Evolutionary conservation across 2,113 vertebrate genomes (phyloP).

Genomic region (Oryzias woworae): DNA sequence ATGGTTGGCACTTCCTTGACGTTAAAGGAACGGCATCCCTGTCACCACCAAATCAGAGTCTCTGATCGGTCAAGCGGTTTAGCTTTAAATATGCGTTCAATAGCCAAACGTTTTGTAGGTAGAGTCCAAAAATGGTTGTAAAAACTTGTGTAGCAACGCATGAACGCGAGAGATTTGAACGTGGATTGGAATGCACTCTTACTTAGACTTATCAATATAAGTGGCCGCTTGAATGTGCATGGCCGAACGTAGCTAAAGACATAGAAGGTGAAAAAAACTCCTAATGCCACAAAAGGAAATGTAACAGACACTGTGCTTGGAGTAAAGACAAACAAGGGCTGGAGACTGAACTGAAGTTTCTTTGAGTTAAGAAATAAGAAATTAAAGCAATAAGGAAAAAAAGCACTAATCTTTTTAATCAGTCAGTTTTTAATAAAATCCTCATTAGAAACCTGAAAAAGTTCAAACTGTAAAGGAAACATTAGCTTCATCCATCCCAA

Average conservation of each 20-base stretch:
- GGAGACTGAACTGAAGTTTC: constrained; percentile 9
- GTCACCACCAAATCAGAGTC: too few species aligned
- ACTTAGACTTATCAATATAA: too few species aligned
- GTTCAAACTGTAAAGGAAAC: constrained; percentile 40
- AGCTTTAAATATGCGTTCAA: too few species aligned
- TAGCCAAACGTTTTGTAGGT: too few species aligned
- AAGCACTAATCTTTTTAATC: not conserved
- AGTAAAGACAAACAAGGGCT: constrained; percentile 21
- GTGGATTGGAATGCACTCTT: too few species aligned
- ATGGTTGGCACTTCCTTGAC: too few species aligned
- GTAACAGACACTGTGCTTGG: constrained; percentile 16
- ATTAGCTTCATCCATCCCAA: constrained; percentile 17
- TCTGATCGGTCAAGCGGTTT: too few species aligned
- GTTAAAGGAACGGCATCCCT: too few species aligned
- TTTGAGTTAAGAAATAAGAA: constrained; percentile 16
- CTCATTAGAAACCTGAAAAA: constrained; percentile 28
- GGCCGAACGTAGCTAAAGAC: not conserved
- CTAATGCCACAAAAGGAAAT: constrained; percentile 57
- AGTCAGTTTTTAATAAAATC: constrained; percentile 18
- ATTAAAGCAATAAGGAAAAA: constrained; percentile 23
- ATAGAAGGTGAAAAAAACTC: constrained; percentile 27
- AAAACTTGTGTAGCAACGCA: too few species aligned
- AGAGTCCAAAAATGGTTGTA: too few species aligned
- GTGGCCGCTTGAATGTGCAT: too few species aligned
- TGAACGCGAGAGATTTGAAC: too few species aligned